phyloP scores from a whole-genome alignment of 2,113 vertebrate genomes.

The Pomatorhinus ruficollis region DNA sequence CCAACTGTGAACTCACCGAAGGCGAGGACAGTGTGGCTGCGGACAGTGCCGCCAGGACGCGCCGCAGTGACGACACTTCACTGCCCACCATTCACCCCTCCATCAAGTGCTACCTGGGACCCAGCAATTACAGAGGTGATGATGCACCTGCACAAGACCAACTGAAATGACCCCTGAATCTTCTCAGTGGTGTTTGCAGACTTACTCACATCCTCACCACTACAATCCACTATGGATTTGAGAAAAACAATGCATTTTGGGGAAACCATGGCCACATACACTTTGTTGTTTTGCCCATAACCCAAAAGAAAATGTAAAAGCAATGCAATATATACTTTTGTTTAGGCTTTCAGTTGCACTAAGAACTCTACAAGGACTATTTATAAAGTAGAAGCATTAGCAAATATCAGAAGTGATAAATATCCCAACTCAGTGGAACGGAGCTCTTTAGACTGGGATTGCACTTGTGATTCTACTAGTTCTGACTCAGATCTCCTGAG shows the following conservation, averaged over 20 bases:
- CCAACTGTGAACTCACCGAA: background rate
- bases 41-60: fast-evolving
- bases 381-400: background rate
- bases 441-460: background rate
- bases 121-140: background rate
- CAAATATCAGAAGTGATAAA: background rate
- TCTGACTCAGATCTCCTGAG: background rate
- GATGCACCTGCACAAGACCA: background rate
- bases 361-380: background rate
- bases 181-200: background rate
- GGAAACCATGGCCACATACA: background rate
- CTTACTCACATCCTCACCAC: background rate
- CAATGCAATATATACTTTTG: background rate
- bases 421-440: background rate
- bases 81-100: background rate
- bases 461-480: fast-evolving
- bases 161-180: background rate
- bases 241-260: background rate
- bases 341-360: background rate
- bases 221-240: background rate
- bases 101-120: background rate
- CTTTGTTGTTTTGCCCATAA: background rate
- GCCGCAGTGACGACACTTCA: background rate
- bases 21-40: background rate
- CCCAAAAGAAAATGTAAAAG: background rate